Evolutionary conservation across 2,113 vertebrate genomes (phyloP).

Genomic region (Ursus arctos): DNA sequence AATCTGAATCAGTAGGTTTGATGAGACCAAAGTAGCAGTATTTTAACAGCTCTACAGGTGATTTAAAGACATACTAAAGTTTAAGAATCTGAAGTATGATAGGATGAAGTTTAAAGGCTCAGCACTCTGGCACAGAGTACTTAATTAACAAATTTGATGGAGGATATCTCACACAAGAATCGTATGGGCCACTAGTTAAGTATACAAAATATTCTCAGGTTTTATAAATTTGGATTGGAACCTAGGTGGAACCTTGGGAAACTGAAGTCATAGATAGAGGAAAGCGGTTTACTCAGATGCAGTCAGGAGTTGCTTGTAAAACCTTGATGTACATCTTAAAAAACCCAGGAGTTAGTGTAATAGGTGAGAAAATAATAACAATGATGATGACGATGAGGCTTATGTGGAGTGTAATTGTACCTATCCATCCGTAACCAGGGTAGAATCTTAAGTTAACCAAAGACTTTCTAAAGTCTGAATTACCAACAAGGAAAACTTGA

Average conservation of each 20-base stretch:
- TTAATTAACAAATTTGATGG: neutral
- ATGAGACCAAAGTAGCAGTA: neutral
- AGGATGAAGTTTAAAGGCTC: neutral
- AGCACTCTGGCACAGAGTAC: neutral
- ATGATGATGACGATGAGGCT: neutral
- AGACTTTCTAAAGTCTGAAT: neutral
- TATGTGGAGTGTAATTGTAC: neutral
- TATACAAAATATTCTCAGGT: neutral
- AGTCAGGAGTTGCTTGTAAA: constrained; percentile 41
- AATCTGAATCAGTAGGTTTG: neutral
- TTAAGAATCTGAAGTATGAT: neutral
- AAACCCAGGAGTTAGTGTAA: neutral
- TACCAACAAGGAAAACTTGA: neutral
- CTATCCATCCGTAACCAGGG: neutral
- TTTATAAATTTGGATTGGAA: neutral
- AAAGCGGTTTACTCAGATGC: neutral
- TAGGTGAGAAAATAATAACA: neutral
- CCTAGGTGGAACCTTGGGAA: neutral
- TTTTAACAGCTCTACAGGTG: neutral
- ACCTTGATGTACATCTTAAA: neutral
- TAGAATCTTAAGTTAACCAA: neutral
- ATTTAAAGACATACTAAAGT: neutral
- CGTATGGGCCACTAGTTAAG: neutral
- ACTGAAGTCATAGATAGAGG: neutral
- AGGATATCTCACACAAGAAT: neutral